phyloP scores from a whole-genome alignment of 23 tunicate species.

The Ascidia mentula region DNA sequence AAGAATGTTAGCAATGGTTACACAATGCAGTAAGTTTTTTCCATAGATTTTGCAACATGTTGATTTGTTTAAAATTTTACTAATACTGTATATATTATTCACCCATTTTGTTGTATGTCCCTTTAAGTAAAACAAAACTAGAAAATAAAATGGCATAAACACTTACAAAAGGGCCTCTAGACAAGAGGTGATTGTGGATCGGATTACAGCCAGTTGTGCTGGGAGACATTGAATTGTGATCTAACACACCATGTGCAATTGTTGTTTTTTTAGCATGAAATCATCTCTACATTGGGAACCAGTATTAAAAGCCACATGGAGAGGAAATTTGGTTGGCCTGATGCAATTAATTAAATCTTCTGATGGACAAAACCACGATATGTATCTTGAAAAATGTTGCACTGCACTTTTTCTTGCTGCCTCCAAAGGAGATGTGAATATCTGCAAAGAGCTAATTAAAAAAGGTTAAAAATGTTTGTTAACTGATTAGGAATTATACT shows the following conservation, averaged over 20 bases:
- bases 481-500: background rate
- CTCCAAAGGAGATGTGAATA: constrained; percentile 33
- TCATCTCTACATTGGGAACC: constrained; percentile 23
- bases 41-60: background rate
- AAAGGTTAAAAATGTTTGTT: constrained; percentile 23
- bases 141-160: too few relatives aligned
- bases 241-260: too few relatives aligned
- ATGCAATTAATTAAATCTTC: background rate
- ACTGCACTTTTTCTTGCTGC: constrained; percentile 54
- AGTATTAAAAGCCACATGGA: constrained; percentile 39
- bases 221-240: too few relatives aligned
- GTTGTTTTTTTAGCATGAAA: background rate
- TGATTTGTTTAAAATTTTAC: background rate
- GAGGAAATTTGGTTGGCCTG: background rate
- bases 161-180: too few relatives aligned
- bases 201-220: too few relatives aligned
- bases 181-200: too few relatives aligned
- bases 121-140: background rate
- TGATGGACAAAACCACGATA: background rate
- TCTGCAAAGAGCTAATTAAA: constrained; percentile 53
- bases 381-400: constrained; percentile 9
- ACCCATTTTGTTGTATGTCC: background rate
- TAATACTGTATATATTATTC: background rate
- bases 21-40: constrained; percentile 47
- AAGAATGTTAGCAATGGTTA: constrained; percentile 50